A percentile compares a stretch with the other conserved stretches of the same genome.
phyloP scores from a whole-genome alignment of 2,888 invertebrate species.

The Acanthosoma haemorrhoidale region DNA sequence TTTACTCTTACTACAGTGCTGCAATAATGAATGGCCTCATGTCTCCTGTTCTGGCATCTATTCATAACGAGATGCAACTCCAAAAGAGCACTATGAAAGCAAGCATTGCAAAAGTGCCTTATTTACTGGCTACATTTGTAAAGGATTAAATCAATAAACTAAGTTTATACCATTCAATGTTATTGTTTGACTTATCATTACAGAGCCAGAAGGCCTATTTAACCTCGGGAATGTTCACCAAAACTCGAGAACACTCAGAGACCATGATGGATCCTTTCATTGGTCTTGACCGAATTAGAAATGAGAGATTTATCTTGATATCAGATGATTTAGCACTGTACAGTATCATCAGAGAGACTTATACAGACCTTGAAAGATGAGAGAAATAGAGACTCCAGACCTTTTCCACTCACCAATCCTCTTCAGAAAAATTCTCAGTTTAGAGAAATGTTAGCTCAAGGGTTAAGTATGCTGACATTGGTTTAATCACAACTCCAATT shows the following conservation, averaged over 20 bases:
- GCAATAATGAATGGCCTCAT: constrained; percentile 40
- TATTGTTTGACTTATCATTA: not conserved
- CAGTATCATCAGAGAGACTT: not conserved
- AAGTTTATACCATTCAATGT: too few species aligned
- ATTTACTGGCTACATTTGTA: constrained; percentile 8
- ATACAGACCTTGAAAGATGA: constrained; percentile 9
- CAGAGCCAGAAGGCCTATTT: constrained; percentile 18
- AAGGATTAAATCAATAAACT: too few species aligned
- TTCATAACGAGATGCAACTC: constrained; percentile 18
- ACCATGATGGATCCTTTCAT: not conserved
- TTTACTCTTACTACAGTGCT: constrained; percentile 40
- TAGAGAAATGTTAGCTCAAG: constrained; percentile 16
- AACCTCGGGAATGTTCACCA: not conserved
- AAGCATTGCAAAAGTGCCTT: not conserved
- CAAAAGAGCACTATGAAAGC: not conserved
- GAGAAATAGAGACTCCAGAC: constrained; percentile 1
- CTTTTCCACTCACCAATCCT: not conserved
- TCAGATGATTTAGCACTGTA: constrained; percentile 5
- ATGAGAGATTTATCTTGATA: not conserved
- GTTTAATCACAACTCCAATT: too few species aligned
- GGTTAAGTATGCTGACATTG: too few species aligned
- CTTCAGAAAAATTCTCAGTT: not conserved
- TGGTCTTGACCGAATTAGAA: not conserved
- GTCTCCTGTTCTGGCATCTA: constrained; percentile 37
- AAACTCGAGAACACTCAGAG: not conserved